Percentiles rank a stretch among this genome's conserved stretches.
Conservation (phyloP, 1,140 invertebrate species). For the Hycleus phaleratus region DNA sequence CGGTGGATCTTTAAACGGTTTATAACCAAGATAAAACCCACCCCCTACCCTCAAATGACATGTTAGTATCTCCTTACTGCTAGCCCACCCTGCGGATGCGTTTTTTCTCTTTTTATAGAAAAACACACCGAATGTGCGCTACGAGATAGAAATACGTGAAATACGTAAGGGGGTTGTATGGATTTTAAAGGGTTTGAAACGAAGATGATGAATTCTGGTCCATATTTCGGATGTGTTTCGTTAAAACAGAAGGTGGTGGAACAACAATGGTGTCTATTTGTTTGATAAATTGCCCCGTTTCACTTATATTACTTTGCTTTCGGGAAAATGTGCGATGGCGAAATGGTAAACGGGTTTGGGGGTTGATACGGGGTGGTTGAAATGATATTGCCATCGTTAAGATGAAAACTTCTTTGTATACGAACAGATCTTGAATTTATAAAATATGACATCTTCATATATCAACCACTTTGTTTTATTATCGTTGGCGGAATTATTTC, state of each 20-base stretch:
- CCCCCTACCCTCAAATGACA: no score
- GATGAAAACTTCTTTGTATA: conserved; percentile 14
- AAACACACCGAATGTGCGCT: no score
- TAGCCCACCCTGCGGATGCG: conserved; percentile 13
- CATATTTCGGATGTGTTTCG: conserved; percentile 34
- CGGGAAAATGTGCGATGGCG: no score
- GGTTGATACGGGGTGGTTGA: no score
- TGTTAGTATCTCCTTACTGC: no score
- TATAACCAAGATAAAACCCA: no score
- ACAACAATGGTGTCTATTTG: conserved; percentile 38
- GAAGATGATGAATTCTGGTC: conserved; percentile 37
- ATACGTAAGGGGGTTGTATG: no score
- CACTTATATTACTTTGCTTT: conserved; percentile 35
- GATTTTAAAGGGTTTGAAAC: conserved; percentile 23
- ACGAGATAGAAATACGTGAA: no score
- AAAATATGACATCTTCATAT: conserved; percentile 4
- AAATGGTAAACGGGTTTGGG: no score
- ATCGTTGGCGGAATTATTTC: no score
- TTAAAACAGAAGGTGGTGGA: conserved; percentile 21
- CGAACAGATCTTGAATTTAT: conserved; percentile 7
- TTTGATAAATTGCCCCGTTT: conserved; percentile 39
- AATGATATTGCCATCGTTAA: conserved; percentile 4
- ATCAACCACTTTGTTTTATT: no score
- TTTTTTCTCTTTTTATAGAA: conserved; percentile 14
- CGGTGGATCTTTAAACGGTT: no score